Base-by-base conservation (phyloP, 2,888 invertebrate species). In the Carabus problematicus region DNA sequence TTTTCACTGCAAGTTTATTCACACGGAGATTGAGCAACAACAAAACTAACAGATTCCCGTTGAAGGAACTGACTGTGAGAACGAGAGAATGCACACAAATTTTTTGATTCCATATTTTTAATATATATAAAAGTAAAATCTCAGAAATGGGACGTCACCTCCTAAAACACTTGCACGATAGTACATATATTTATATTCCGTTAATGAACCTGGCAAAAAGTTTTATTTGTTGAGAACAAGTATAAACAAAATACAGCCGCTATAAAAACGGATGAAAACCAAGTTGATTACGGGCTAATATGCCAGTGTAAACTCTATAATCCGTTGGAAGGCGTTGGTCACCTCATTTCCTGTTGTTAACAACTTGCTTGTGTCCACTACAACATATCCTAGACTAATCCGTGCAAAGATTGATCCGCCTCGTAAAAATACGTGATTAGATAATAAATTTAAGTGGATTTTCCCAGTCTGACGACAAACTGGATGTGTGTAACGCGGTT, bases 401-500 rank as follows among this genome's bases (percentile, higher is more conserved):
- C 56, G n/a, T 56, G 56, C 42, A 59, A 19, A 59, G 18, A 42
- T 60, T 68, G 60, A 68, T 68, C 68, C 68, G 9, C 29, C 43
- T 61, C 68, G 68, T 68, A 68, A 68, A 68, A 61, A 68, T 61
- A 19, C 61, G 60, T 68, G 61, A 68, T 68, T 68, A 68, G 68
- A 68, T 61, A 49, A 68, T 68, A 68, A 68, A 68, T 68, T 68
- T 68, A 68, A 68, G 68, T 68, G 68, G 68, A 68, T 68, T 68
- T 68, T n/a, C 59, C 9, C 54, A 18, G 54, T 42, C 42, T 12
- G 9, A 14, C 18, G 41, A 59, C 59, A 42, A 42, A 42, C 59
- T 39, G 39, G 56, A 39, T 56, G 47, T 58, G 66, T 66, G 66
- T 45, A 58, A 60, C 68, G 42, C 45, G 68, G 61, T 68, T 68